A percentile compares a stretch with the other conserved stretches of the same genome.
phyloP scores from a whole-genome alignment of 2,888 invertebrate species.

The Sturmia bella region DNA sequence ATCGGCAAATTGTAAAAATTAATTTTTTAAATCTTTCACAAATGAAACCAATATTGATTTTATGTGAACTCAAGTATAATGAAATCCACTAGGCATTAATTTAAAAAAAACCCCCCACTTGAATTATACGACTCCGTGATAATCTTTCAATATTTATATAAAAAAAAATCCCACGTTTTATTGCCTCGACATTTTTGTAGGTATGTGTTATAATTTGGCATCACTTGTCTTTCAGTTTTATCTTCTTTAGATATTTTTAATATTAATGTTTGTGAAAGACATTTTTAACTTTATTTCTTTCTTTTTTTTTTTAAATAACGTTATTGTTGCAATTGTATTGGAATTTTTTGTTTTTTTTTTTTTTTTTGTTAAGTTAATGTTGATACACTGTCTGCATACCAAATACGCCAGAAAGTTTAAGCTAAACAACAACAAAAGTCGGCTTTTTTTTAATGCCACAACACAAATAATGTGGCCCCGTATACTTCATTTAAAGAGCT shows the following conservation, averaged over 20 bases:
- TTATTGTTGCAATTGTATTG: slow-evolving; percentile 27
- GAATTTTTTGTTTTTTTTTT: slow-evolving; percentile 25
- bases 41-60: no score
- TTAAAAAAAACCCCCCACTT: no score
- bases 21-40: no score
- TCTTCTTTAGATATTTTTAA: slow-evolving; percentile 39
- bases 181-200: not conserved
- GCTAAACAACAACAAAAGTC: slow-evolving; percentile 39
- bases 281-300: slow-evolving; percentile 38
- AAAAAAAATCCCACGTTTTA: not conserved
- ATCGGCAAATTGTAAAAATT: no score
- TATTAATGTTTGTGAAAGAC: slow-evolving; percentile 42
- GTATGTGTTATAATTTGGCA: not conserved
- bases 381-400: slow-evolving; percentile 67
- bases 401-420: slow-evolving; percentile 35
- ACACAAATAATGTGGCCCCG: slow-evolving; percentile 14
- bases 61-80: no score
- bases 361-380: slow-evolving; percentile 40
- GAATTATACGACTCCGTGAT: no score
- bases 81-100: no score
- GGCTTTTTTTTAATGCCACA: slow-evolving; percentile 38
- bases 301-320: slow-evolving; percentile 11
- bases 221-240: slow-evolving; percentile 1
- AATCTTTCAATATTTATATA: no score
- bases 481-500: slow-evolving; percentile 43